Base-by-base conservation (phyloP, 1,140 invertebrate genomes). In the Scylla paramamosain region DNA sequence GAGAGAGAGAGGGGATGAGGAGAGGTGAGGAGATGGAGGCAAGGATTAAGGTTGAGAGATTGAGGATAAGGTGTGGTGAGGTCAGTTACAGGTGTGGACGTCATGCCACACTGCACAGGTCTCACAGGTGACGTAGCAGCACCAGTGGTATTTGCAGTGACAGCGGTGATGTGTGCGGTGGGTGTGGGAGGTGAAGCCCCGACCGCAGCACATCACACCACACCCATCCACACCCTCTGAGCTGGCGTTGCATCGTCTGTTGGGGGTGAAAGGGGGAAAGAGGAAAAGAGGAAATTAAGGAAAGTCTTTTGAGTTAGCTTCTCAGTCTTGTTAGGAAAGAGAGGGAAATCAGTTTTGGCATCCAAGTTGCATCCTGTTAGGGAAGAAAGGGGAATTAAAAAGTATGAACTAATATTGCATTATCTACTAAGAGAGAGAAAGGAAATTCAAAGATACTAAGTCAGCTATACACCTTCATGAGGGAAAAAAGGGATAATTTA, bases 71-170 rank as follows among this genome's bases (percentile, higher is more conserved):
- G 39, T n/a, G 7, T 25, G 14, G 92, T 31, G 45, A 46, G n/a
- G 91, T 95, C 94, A 98, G 97, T 98, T 98, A 97, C 98, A 98
- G 96, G 98, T 98, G 97, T 98, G 97, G 86, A 98, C 97, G 96
- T 98, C 97, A 88, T 97, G 97, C 96, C 97, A 97, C 96, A 97
- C 97, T 95, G 97, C 97, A 97, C 98, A 99, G 1, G 98, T 98
- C 97, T 99, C 98, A 97, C 99, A 99, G 97, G 98, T 98, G 14
- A 99, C 98, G 96, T 98, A 98, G 97, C 99, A 99, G 97, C 98
- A 99, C 97, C 98, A 99, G 96, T 98, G 98, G 97, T 99, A 99
- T 97, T 98, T 98, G 97, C 99, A 99, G 96, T 98, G 98, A 97
- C 99, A 99, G 96, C 98, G 97, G 97, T 98, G 98, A 46, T 98